These are phyloP conservation scores for Mormyrops attenuatus DNA, from an alignment of 2,797 vertebrate genomes.

Conservation along the genomic window DNA sequence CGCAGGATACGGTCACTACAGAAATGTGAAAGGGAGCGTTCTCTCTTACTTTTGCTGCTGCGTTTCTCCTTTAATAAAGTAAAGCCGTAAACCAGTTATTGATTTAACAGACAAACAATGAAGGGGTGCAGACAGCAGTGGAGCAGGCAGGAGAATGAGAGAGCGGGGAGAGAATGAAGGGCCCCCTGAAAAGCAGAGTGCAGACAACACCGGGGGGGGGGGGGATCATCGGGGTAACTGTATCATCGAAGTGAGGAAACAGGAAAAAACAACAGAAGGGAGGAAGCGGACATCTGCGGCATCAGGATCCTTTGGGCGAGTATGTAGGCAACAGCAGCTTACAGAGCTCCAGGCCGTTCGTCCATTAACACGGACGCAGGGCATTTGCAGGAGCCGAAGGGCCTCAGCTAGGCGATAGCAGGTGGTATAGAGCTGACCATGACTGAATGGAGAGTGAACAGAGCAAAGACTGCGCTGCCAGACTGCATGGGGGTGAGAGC, in stretches of 20 bases:
- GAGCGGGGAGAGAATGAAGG: neutral
- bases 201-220: constrained; percentile 1
- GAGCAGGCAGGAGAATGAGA: neutral
- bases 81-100: constrained; percentile 12
- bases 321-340: neutral
- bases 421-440: neutral
- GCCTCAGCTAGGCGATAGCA: neutral
- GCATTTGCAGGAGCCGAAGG: neutral
- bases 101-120: constrained; percentile 19
- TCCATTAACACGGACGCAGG: neutral
- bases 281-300: neutral
- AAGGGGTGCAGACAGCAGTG: neutral
- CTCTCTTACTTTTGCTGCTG: neutral
- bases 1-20: neutral
- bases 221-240: neutral
- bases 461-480: neutral
- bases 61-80: constrained; percentile 18
- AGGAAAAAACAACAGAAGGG: constrained; percentile 5
- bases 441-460: neutral
- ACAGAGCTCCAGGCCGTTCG: neutral
- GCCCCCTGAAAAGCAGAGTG: neutral
- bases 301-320: neutral
- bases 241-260: neutral
- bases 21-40: neutral
- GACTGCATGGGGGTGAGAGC: neutral